phyloP scores from a whole-genome alignment of 1,140 invertebrate species.

The Pomacea maculata region DNA sequence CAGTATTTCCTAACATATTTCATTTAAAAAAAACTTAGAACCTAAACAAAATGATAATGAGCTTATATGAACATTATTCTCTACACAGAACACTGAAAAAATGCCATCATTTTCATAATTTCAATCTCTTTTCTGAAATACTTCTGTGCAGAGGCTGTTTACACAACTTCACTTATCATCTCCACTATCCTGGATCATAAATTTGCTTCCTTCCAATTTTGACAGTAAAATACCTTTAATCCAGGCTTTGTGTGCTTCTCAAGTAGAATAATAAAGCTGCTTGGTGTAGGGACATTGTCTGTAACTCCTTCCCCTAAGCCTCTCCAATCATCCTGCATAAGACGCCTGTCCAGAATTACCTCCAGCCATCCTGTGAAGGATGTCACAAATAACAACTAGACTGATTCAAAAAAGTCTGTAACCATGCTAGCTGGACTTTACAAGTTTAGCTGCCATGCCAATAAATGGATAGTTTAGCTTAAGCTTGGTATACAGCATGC shows the following conservation, averaged over 20 bases:
- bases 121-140: too few relatives aligned
- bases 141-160: too few relatives aligned
- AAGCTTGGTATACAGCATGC: too few relatives aligned
- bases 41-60: not conserved
- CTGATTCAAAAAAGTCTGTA: too few relatives aligned
- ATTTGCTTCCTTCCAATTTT: not conserved
- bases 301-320: slow-evolving; percentile 89
- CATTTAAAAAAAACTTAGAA: not conserved
- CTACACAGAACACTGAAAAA: slow-evolving; percentile 24
- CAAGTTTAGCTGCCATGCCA: too few relatives aligned
- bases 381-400: not conserved
- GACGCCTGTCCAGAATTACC: slow-evolving; percentile 89
- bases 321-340: slow-evolving; percentile 93
- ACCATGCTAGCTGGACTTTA: too few relatives aligned
- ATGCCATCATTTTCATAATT: slow-evolving; percentile 70
- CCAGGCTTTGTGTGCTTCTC: slow-evolving; percentile 29
- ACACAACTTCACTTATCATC: too few relatives aligned
- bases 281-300: slow-evolving; percentile 75
- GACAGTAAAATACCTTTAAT: slow-evolving; percentile 1
- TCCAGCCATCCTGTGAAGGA: slow-evolving; percentile 79
- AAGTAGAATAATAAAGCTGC: slow-evolving; percentile 44
- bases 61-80: not conserved
- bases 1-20: not conserved
- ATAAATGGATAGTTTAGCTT: too few relatives aligned
- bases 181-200: not conserved